Conservation (phyloP, 92 coral and sea anemone genomes). For the Palythoa caribaeorum region DNA sequence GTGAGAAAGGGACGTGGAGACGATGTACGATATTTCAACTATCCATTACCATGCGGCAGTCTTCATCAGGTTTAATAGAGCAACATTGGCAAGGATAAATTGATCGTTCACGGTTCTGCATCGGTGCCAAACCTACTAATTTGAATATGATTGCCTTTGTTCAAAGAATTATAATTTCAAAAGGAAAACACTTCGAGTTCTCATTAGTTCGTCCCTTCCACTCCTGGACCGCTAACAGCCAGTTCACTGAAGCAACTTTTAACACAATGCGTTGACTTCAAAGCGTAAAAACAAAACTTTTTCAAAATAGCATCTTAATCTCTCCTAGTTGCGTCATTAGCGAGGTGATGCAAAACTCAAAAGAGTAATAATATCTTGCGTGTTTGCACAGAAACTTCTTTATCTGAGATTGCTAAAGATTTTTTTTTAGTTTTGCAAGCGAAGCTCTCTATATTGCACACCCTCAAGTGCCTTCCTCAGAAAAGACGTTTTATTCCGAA, state of each 20-base stretch:
- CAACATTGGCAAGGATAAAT: too few relatives aligned
- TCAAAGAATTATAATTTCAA: neutral
- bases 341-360: neutral
- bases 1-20: too few relatives aligned
- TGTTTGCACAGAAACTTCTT: neutral
- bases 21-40: too few relatives aligned
- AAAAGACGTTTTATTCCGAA: neutral
- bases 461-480: neutral
- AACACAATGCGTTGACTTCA: neutral
- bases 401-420: neutral
- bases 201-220: neutral
- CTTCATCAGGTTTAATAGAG: too few relatives aligned
- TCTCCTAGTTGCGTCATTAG: constrained; percentile 13
- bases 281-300: constrained; percentile 4
- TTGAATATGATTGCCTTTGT: too few relatives aligned
- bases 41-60: too few relatives aligned
- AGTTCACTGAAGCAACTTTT: neutral
- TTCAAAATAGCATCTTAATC: constrained; percentile 20
- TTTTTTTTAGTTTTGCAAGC: neutral
- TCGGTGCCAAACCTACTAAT: too few relatives aligned
- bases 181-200: neutral
- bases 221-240: neutral
- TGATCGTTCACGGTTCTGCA: too few relatives aligned
- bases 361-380: neutral
- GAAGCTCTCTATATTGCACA: neutral